Conservation (phyloP, 2,113 vertebrate genomes). For the Macrotis lagotis region DNA sequence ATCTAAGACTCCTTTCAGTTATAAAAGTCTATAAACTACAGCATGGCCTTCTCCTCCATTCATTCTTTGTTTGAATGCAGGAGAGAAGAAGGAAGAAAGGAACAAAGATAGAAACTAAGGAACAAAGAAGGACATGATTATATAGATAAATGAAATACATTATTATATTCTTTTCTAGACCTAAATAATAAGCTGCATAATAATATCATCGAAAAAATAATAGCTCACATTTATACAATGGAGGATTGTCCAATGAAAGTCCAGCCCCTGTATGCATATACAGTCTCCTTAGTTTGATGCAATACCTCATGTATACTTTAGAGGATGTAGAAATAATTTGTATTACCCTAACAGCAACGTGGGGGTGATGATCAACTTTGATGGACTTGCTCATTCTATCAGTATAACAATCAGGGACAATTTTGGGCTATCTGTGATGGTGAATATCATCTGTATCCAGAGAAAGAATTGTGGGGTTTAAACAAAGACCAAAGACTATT, state of each 20-base stretch:
- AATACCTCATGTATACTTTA: background rate
- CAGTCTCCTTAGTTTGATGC: background rate
- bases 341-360: too few relatives aligned
- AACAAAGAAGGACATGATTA: conserved; percentile 21
- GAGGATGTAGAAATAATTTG: background rate
- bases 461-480: too few relatives aligned
- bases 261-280: background rate
- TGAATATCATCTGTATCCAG: too few relatives aligned
- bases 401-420: too few relatives aligned
- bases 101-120: background rate
- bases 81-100: background rate
- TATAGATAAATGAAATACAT: conserved; percentile 59
- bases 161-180: background rate
- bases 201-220: background rate
- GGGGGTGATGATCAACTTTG: too few relatives aligned
- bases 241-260: background rate
- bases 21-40: too few relatives aligned
- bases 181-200: background rate
- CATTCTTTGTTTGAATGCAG: background rate
- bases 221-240: background rate
- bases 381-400: too few relatives aligned
- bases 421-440: too few relatives aligned
- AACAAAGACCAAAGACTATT: too few relatives aligned
- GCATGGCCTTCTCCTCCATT: too few relatives aligned
- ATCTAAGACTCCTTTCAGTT: too few relatives aligned